Evolutionary conservation across 1,140 invertebrate genomes (phyloP), one percentile per base, ranked within the genome.

Genomic region (Drosophila triauraria): DNA sequence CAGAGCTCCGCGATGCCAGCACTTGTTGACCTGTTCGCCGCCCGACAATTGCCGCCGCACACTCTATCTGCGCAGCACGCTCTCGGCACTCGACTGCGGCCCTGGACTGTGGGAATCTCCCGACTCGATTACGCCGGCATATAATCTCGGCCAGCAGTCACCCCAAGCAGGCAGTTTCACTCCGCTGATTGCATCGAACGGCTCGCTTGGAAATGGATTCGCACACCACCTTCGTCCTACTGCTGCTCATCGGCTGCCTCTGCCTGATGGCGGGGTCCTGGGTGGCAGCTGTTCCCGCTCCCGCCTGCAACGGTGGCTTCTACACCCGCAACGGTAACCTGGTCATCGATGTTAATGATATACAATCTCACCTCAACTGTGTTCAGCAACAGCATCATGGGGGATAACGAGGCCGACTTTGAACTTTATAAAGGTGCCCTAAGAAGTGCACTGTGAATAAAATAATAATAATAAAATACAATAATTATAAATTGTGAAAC

Each of bases 31-130:
- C 35, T 12, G 59, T 64, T 64, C 48, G 10, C 12, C 17, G 44
- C 6, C n/a, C n/a, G 47, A 38, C 44, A 50, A 75, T 65, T 58
- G 25, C n/a, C n/a, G 8, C 47, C 8, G 17, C 51, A 54, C 5
- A 38, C 51, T 56, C 20, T 47, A 17, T 12, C 43, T 74, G 61
- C 54, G 59, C 40, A 51, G 17, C 63, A 53, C 54, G 42, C 60
- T 78, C 2, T 23, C 17, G 46, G 35, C 54, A 70, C 48, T 54
- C 62, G 60, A 43, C 12, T 23, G 30, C 50, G 50, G 48, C 65
- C 76, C 62, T 56, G 65, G 72, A 74, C 25, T 76, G 50, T 54
- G 83, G 83, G 83, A 88, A 74, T 88, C 60, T 75, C 84, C 83
- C 81, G 40, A 7, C 27, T 50, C 8, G 53, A 61, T 68, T 64